These are phyloP conservation scores for Polietes domitor DNA, from an alignment of 2,888 invertebrate species.

Conservation along the genomic window DNA sequence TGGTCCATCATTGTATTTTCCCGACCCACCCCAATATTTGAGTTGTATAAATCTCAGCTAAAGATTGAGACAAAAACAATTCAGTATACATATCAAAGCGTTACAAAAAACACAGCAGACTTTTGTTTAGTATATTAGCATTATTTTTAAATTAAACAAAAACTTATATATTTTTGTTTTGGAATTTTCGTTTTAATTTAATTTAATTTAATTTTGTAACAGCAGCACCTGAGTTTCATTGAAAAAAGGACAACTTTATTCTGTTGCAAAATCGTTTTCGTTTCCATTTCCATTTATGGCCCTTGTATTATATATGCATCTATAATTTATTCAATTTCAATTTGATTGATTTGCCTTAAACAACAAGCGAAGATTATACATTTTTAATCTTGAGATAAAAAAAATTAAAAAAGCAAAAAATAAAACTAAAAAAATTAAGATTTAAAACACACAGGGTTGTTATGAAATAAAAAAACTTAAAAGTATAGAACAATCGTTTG, in stretches of 20 bases:
- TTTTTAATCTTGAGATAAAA: slow-evolving; percentile 13
- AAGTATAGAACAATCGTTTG: slow-evolving; percentile 70
- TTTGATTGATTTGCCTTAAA: slow-evolving; percentile 27
- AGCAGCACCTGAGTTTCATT: slow-evolving; percentile 65
- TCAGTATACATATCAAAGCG: slow-evolving; percentile 36
- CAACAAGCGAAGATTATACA: neutral
- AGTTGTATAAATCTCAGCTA: neutral
- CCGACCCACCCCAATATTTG: neutral
- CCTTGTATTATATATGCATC: slow-evolving; percentile 12
- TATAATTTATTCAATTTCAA: slow-evolving; percentile 2
- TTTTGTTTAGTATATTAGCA: neutral
- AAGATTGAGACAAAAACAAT: neutral
- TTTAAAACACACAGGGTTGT: slow-evolving; percentile 67
- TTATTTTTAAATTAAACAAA: neutral
- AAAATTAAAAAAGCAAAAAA: slow-evolving; percentile 21
- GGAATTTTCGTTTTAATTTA: neutral
- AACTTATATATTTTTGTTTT: neutral
- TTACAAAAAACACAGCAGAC: slow-evolving; percentile 7
- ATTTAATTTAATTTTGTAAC: slow-evolving; percentile 33
- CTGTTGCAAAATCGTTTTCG: neutral
- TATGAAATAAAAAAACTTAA: slow-evolving; percentile 66
- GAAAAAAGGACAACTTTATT: slow-evolving; percentile 52
- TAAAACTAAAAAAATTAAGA: slow-evolving; percentile 31
- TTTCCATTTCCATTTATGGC: neutral
- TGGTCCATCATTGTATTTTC: neutral